Evolutionary conservation across 2,888 invertebrate genomes (phyloP).

Genomic region (Phyllotreta cruciferae): DNA sequence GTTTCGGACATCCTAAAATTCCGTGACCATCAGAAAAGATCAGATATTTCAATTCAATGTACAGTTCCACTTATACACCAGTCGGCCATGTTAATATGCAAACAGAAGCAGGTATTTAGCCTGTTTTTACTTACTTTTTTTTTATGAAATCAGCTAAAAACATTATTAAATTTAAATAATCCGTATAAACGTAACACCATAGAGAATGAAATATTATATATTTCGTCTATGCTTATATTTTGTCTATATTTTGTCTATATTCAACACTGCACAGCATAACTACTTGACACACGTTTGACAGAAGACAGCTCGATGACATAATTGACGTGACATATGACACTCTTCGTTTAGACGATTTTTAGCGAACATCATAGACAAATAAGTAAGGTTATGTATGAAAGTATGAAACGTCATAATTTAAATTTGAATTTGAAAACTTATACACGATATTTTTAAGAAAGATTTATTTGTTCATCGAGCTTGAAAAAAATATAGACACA

Average conservation of each 20-base stretch:
- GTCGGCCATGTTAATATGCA: conserved; percentile 31
- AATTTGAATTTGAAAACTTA: too few species aligned
- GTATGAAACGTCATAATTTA: too few species aligned
- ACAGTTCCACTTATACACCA: conserved; percentile 21
- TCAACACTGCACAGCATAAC: conserved; percentile 26
- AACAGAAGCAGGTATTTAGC: conserved; percentile 24
- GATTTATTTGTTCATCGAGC: too few species aligned
- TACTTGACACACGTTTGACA: conserved; percentile 29
- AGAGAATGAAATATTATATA: too few species aligned
- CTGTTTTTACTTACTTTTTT: too few species aligned
- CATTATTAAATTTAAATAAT: conserved; percentile 27
- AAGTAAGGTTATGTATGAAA: neutral
- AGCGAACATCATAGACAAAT: neutral
- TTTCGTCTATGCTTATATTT: too few species aligned
- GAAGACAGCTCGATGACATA: conserved; percentile 1
- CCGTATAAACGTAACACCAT: conserved; percentile 23
- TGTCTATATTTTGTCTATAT: too few species aligned
- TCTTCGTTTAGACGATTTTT: neutral
- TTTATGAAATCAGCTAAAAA: conserved; percentile 23
- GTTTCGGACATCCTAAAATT: conserved; percentile 54
- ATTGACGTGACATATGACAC: neutral
- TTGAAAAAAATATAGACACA: too few species aligned
- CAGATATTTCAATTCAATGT: conserved; percentile 20
- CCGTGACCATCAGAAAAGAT: conserved; percentile 36
- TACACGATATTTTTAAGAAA: too few species aligned